Evolutionary conservation across 2,113 vertebrate genomes (phyloP).

Genomic region (Orientallactaga bullata): DNA sequence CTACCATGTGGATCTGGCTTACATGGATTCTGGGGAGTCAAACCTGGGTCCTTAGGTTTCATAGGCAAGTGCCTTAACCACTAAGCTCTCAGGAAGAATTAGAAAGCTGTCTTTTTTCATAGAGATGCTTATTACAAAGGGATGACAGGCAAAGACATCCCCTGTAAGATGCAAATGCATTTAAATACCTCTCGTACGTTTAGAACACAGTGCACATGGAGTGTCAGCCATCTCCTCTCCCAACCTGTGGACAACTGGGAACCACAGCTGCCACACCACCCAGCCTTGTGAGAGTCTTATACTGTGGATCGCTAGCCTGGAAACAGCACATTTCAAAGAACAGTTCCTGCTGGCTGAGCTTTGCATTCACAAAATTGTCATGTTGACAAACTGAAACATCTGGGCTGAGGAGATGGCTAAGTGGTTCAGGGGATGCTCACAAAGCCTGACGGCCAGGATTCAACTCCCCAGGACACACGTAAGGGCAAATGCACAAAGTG

Average conservation of each 20-base stretch:
- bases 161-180: neutral
- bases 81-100: neutral
- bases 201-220: neutral
- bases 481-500: too few species aligned
- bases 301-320: neutral
- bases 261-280: neutral
- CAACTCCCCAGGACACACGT: too few species aligned
- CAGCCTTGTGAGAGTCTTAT: neutral
- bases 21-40: too few species aligned
- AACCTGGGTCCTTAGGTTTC: too few species aligned
- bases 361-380: neutral
- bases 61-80: too few species aligned
- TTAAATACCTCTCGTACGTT: neutral
- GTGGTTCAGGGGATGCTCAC: too few species aligned
- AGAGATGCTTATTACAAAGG: neutral
- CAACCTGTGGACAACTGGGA: neutral
- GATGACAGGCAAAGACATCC: neutral
- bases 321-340: neutral
- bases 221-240: neutral
- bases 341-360: neutral
- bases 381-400: neutral
- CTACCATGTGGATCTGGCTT: too few species aligned
- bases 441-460: too few species aligned
- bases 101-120: neutral
- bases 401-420: too few species aligned